These are phyloP conservation scores for Cervus canadensis DNA, from an alignment of 2,113 vertebrate species.

Conservation along the genomic window DNA sequence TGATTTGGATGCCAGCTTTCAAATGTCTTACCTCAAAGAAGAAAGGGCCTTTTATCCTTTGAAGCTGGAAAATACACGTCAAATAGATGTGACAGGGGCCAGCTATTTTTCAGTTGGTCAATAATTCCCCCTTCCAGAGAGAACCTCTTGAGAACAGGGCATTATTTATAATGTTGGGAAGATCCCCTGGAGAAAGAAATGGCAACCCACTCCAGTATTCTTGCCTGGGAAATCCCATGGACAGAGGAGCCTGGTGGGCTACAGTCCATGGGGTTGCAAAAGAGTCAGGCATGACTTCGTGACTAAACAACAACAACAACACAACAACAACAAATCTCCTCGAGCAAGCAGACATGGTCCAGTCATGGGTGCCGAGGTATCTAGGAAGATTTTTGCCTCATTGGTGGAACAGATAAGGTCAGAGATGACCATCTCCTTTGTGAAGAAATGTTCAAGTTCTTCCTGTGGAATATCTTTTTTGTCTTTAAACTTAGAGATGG, in stretches of 20 bases:
- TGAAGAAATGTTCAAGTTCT: not conserved
- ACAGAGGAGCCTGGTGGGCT: not conserved
- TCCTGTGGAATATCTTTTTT: not conserved
- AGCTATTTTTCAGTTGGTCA: not conserved
- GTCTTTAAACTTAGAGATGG: not conserved
- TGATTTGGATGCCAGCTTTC: not conserved
- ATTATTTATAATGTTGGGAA: not conserved
- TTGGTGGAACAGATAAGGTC: not conserved
- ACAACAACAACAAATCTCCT: not conserved
- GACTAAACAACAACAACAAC: accelerated
- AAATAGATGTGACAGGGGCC: not conserved
- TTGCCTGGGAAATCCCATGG: not conserved
- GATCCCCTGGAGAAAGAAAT: not conserved
- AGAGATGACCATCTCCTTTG: not conserved
- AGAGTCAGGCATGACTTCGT: not conserved
- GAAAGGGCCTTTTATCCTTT: not conserved
- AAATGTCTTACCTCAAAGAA: not conserved
- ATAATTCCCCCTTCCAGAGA: not conserved
- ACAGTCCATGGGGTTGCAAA: not conserved
- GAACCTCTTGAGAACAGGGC: not conserved
- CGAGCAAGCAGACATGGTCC: not conserved
- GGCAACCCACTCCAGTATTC: not conserved
- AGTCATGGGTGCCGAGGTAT: not conserved
- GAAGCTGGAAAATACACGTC: not conserved
- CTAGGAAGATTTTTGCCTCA: not conserved